Conservation (phyloP, 35 echinoderm and acorn worm species). For the Ophioderma brevispina region DNA sequence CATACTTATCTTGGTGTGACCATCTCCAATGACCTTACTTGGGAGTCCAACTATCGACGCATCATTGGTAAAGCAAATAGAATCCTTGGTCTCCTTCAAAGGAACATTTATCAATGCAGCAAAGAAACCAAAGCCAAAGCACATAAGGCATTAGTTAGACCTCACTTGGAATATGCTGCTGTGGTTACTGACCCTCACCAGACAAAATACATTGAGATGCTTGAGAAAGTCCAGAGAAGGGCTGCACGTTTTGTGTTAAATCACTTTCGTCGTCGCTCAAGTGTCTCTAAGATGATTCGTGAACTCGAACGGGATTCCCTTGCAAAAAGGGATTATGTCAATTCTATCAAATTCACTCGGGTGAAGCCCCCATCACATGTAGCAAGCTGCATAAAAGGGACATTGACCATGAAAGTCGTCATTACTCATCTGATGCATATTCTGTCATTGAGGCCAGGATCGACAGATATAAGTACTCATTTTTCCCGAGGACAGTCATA, state of each 20-base stretch:
- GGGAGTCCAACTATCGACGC: background rate
- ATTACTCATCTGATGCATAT: no score
- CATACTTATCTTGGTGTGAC: constrained; percentile 20
- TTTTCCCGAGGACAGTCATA: no score
- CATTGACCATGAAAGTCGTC: no score
- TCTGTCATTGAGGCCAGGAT: no score
- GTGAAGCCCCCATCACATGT: no score
- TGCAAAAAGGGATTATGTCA: no score
- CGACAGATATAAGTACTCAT: no score
- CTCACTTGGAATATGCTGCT: constrained; percentile 1
- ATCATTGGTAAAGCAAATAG: constrained; percentile 1
- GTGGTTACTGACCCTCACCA: background rate
- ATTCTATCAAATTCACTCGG: no score
- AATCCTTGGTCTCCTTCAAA: background rate
- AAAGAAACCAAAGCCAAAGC: constrained; percentile 8
- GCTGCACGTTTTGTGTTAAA: constrained; percentile 28
- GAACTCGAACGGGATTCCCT: no score
- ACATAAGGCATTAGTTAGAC: background rate
- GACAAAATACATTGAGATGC: constrained; percentile 9
- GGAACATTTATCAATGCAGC: background rate
- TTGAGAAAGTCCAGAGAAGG: constrained; percentile 12
- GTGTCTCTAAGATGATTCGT: no score
- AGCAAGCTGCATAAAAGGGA: no score
- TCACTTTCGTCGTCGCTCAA: background rate
- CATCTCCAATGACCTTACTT: no score